Evolutionary conservation across 2,888 invertebrate species (phyloP).

Genomic region (Eupeodes latifasciatus): DNA sequence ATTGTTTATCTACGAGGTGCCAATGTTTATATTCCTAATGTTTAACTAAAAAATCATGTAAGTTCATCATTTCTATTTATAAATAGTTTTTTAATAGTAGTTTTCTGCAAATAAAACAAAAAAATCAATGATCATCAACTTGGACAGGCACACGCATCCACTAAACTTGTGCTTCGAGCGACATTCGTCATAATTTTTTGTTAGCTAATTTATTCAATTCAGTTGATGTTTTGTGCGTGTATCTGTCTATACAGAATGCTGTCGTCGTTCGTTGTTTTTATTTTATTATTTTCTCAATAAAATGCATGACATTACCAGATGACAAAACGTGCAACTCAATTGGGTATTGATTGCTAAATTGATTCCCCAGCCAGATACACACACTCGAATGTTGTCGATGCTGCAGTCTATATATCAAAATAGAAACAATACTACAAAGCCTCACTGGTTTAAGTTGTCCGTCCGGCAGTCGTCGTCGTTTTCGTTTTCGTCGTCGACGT

Average conservation of each 20-base stretch:
- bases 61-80: conserved; percentile 44
- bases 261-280: neutral
- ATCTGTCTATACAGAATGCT: conserved; percentile 22
- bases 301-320: conserved; percentile 61
- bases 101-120: neutral
- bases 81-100: conserved; percentile 6
- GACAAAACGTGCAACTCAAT: conserved; percentile 61
- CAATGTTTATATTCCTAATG: neutral
- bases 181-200: conserved; percentile 8
- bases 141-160: conserved; percentile 17
- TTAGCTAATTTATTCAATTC: conserved; percentile 5
- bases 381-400: conserved; percentile 5
- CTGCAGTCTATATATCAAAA: neutral
- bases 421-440: neutral
- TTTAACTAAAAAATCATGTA: conserved; percentile 6
- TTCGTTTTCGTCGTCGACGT: neutral
- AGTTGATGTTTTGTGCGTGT: neutral
- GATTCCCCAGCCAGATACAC: conserved; percentile 50
- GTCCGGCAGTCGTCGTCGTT: neutral
- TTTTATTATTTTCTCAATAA: conserved; percentile 45
- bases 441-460: neutral
- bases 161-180: conserved; percentile 8
- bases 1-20: neutral
- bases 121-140: conserved; percentile 36
- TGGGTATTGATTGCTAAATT: conserved; percentile 70